These are phyloP conservation scores for Ctenopoma kingsleyae DNA, from an alignment of 2,797 vertebrate genomes.

Conservation along the genomic window DNA sequence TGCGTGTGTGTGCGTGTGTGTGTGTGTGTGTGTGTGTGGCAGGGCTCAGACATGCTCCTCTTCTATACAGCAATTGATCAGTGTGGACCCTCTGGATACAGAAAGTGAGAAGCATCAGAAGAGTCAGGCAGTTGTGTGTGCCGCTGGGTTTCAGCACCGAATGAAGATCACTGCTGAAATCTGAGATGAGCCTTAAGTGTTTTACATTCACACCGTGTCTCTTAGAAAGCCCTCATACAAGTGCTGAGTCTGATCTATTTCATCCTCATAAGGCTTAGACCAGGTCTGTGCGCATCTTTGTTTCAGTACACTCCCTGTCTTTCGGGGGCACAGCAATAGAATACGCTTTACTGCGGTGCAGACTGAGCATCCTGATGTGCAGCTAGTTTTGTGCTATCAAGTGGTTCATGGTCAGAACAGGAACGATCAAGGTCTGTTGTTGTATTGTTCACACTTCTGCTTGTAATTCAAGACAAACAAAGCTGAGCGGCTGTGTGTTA, in stretches of 20 bases:
- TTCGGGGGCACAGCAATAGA: constrained; percentile 23
- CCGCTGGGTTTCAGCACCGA: constrained; percentile 39
- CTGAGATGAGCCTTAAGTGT: constrained; percentile 40
- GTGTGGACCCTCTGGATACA: constrained; percentile 7
- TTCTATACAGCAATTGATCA: constrained; percentile 3
- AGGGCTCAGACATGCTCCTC: constrained; percentile 5
- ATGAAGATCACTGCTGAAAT: constrained; percentile 56
- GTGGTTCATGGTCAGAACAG: constrained; percentile 43
- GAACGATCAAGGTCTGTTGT: constrained; percentile 36
- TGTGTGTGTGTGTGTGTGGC: no score
- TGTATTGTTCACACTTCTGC: constrained; percentile 33
- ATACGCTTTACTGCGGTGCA: constrained; percentile 44
- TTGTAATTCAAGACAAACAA: constrained; percentile 39
- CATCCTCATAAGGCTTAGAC: constrained; percentile 39
- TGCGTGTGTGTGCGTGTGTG: no score
- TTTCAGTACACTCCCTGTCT: constrained; percentile 39
- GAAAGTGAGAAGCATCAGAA: constrained; percentile 23
- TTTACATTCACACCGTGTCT: constrained; percentile 53
- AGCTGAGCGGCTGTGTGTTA: constrained; percentile 21
- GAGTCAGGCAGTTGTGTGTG: constrained; percentile 37
- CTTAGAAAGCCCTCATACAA: constrained; percentile 57
- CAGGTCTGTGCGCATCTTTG: constrained; percentile 29
- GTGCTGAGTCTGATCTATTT: constrained; percentile 39
- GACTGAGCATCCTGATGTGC: constrained; percentile 36
- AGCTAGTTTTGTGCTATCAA: constrained; percentile 55